Conservation (phyloP, 2,113 vertebrate genomes). For the Lycocorax pyrrhopterus region DNA sequence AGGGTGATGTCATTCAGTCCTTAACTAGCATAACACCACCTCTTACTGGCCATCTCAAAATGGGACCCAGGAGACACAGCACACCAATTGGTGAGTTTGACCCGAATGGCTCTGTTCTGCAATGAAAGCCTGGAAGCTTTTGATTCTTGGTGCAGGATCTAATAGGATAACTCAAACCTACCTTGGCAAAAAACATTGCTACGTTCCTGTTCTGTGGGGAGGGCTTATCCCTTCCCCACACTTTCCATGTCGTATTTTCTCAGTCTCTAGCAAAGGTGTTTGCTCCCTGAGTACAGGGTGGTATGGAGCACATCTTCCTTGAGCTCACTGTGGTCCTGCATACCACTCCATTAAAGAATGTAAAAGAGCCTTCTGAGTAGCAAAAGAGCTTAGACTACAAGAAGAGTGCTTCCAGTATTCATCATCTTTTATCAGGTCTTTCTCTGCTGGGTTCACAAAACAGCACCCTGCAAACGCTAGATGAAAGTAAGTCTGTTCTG, state of each 20-base stretch:
- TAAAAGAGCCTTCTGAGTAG: not conserved
- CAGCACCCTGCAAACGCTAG: not conserved
- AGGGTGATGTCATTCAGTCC: slow-evolving; percentile 84
- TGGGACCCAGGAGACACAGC: slow-evolving; percentile 91
- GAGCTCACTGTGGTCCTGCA: not conserved
- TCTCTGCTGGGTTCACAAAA: not conserved
- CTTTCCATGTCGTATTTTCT: not conserved
- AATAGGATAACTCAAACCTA: not conserved
- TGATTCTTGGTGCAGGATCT: not conserved
- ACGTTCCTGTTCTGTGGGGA: not conserved
- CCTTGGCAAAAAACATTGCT: not conserved
- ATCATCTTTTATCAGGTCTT: not conserved
- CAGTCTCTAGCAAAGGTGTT: not conserved
- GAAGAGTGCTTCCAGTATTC: not conserved
- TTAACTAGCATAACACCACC: slow-evolving; percentile 81
- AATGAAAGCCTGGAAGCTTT: not conserved
- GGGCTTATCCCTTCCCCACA: not conserved
- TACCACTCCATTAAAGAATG: not conserved
- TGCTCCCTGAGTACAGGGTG: not conserved
- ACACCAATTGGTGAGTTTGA: slow-evolving; percentile 91
- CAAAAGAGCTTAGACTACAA: not conserved
- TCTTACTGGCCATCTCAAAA: slow-evolving; percentile 84
- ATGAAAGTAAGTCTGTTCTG: not conserved
- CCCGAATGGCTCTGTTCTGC: not conserved
- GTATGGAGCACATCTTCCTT: not conserved